A percentile compares a stretch with the other conserved stretches of the same genome.
phyloP scores from a whole-genome alignment of 2,888 invertebrate species.

The Thymelicus acteon region DNA sequence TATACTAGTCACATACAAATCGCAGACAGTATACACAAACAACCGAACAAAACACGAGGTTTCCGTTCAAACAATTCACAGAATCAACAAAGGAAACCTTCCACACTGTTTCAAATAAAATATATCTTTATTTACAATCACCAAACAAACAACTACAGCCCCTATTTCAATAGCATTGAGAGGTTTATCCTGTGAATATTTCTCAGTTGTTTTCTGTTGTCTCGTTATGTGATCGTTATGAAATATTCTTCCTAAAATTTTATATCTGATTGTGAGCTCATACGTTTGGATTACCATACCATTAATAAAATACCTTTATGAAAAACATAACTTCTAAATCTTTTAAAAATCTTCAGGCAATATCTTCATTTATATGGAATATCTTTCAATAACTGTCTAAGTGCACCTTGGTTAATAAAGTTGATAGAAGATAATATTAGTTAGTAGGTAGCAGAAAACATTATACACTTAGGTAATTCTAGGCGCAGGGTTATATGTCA shows the following conservation, averaged over 20 bases:
- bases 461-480: no score
- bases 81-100: conserved; percentile 34
- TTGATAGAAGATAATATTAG: no score
- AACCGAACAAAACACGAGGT: neutral
- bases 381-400: no score
- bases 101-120: conserved; percentile 31
- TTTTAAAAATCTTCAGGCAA: no score
- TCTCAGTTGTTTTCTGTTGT: neutral
- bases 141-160: conserved; percentile 5
- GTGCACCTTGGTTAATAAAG: no score
- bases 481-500: no score
- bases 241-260: conserved; percentile 20
- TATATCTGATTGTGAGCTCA: neutral
- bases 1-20: neutral
- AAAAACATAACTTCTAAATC: no score
- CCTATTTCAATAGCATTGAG: neutral
- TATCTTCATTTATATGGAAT: no score
- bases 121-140: conserved; percentile 34
- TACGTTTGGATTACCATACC: no score
- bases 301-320: no score
- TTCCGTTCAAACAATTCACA: conserved; percentile 33
- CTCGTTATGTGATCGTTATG: conserved; percentile 24
- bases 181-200: neutral
- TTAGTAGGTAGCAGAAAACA: no score
- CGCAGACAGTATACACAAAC: neutral